phyloP scores from a whole-genome alignment of 2,888 invertebrate species.

The Aspidiotus destructor region DNA sequence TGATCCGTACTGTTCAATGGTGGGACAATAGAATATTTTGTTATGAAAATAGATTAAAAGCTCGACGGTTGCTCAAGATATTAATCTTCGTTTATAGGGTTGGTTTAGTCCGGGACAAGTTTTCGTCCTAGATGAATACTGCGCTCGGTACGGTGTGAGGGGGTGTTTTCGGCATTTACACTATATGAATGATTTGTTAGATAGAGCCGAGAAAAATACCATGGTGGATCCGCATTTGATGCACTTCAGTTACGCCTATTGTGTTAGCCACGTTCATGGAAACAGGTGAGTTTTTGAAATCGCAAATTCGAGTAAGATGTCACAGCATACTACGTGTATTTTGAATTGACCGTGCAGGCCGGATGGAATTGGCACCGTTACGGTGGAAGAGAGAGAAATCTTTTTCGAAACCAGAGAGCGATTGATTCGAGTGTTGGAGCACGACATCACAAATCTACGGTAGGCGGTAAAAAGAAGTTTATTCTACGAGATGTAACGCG shows the following conservation, averaged over 20 bases:
- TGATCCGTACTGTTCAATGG: slow-evolving; percentile 97
- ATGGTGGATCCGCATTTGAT: slow-evolving; percentile 98
- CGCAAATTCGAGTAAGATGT: neutral
- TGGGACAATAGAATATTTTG: slow-evolving; percentile 43
- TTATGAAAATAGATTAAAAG: neutral
- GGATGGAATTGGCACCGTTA: slow-evolving; percentile 97
- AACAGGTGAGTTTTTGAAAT: slow-evolving; percentile 64
- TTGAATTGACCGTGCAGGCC: slow-evolving; percentile 56
- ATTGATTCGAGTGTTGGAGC: slow-evolving; percentile 80
- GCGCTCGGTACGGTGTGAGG: slow-evolving; percentile 92
- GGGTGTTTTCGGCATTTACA: slow-evolving; percentile 95
- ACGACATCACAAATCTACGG: slow-evolving; percentile 98
- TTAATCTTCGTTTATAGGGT: slow-evolving; percentile 53
- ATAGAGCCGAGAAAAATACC: slow-evolving; percentile 79
- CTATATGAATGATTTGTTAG: slow-evolving; percentile 88
- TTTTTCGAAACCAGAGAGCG: slow-evolving; percentile 96
- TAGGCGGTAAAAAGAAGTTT: slow-evolving; percentile 40
- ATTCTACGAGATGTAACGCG: neutral
- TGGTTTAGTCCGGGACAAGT: slow-evolving; percentile 99
- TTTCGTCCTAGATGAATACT: slow-evolving; percentile 96
- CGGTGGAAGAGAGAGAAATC: slow-evolving; percentile 93
- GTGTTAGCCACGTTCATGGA: slow-evolving; percentile 98
- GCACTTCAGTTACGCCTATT: slow-evolving; percentile 98
- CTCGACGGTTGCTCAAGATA: neutral
- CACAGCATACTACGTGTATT: neutral